Evolutionary conservation across 2,888 invertebrate genomes (phyloP).

Genomic region (Cerastoderma edule): DNA sequence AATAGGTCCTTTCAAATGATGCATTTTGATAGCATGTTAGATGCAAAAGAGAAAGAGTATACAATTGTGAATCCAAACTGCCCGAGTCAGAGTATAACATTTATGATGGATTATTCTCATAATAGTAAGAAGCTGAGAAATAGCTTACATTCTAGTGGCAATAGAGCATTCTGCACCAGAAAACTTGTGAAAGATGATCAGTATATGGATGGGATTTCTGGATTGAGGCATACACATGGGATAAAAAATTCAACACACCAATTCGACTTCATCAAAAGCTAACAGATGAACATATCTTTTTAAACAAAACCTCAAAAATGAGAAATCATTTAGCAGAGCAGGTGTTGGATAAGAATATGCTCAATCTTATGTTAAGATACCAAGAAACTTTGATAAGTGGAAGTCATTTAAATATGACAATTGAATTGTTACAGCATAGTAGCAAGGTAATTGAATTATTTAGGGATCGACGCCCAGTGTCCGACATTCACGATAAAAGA

Average conservation of each 20-base stretch:
- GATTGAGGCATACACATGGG: constrained; percentile 40
- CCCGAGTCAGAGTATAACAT: constrained; percentile 16
- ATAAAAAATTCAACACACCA: constrained; percentile 29
- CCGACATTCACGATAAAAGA: constrained; percentile 32
- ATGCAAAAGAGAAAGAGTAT: constrained; percentile 19
- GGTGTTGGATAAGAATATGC: constrained; percentile 30
- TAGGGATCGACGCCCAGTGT: constrained; percentile 34
- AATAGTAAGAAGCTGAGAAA: constrained; percentile 44
- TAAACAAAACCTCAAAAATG: constrained; percentile 35
- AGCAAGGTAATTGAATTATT: constrained; percentile 39
- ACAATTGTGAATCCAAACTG: constrained; percentile 20
- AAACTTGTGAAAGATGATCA: constrained; percentile 24
- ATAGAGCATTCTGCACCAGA: constrained; percentile 10
- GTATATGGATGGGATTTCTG: constrained; percentile 39
- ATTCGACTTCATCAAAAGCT: constrained; percentile 37
- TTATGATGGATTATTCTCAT: constrained; percentile 45
- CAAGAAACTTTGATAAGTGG: constrained; percentile 33
- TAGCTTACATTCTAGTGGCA: constrained; percentile 35
- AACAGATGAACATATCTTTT: constrained; percentile 44
- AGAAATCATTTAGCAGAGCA: constrained; percentile 39
- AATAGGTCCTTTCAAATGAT: constrained; percentile 37
- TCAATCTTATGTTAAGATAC: constrained; percentile 36
- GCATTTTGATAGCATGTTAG: constrained; percentile 28
- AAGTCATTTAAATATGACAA: constrained; percentile 24
- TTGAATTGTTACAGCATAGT: constrained; percentile 34